Percentiles rank a stretch among this genome's conserved stretches.
Conservation (phyloP, 2,888 invertebrate genomes). For the Sceliomorpha sp. region DNA sequence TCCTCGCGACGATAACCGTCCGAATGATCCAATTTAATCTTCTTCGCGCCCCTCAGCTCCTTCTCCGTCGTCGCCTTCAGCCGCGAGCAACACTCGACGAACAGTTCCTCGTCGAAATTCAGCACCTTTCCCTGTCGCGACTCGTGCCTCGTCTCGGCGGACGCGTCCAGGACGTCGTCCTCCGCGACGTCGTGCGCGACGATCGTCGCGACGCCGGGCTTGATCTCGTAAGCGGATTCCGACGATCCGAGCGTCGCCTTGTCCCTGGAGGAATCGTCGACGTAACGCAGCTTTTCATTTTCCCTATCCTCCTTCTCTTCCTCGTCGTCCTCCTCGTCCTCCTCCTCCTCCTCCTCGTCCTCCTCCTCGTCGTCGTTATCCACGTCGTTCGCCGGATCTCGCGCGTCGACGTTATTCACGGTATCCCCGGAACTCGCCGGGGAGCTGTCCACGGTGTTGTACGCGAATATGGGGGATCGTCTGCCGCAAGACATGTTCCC, state of each 20-base stretch:
- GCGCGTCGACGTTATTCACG: background rate
- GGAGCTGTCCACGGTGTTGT: constrained; percentile 68
- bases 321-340: constrained; percentile 29
- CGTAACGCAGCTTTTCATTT: constrained; percentile 55
- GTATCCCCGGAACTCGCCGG: constrained; percentile 61
- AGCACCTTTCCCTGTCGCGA: constrained; percentile 74
- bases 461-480: constrained; percentile 70
- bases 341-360: constrained; percentile 9
- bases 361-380: constrained; percentile 14
- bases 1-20: constrained; percentile 68
- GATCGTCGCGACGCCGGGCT: constrained; percentile 70
- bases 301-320: constrained; percentile 51
- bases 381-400: constrained; percentile 48
- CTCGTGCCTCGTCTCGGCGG: constrained; percentile 57
- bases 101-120: constrained; percentile 77
- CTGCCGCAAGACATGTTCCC: constrained; percentile 62
- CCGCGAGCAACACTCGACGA: constrained; percentile 78
- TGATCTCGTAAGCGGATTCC: constrained; percentile 56
- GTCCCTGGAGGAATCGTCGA: constrained; percentile 66
- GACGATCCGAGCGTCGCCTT: constrained; percentile 71
- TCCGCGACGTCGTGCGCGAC: constrained; percentile 75
- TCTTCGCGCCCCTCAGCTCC: constrained; percentile 75
- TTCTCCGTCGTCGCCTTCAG: constrained; percentile 77
- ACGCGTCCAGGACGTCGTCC: constrained; percentile 69
- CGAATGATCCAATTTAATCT: constrained; percentile 76